Evolutionary conservation across 2,888 invertebrate genomes (phyloP), one percentile per base, ranked within the genome.

Genomic region (Coleophora deauratella): DNA sequence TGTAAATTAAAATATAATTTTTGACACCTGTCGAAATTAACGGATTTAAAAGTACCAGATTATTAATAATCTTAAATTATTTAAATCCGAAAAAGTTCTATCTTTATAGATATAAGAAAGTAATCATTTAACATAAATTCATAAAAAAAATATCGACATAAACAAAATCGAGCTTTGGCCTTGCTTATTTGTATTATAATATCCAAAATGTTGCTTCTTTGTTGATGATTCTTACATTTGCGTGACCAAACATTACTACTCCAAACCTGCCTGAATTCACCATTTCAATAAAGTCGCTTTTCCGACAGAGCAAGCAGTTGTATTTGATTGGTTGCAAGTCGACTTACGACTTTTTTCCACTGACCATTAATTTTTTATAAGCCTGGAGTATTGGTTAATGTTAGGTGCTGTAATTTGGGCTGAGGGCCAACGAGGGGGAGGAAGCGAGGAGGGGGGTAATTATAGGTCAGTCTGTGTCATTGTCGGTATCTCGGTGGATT

Each of bases 401-500:
- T 74, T 61, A 61, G 68, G 62, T 59, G 66, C 59, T 57, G 79
- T 82, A 82, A 84, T 84, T 84, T 81, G 57, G 74, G 65, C 49
- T 46, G 45, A 3, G 21, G 21, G 6, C 6, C 3, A 21, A 21
- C 3, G 6, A 21, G 53, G 47, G 58, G 55, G 53, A 55, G 44
- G 61, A 57, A 58, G 60, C 55, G 58, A 56, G 62, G 58, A 57
- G 59, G 55, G 63, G 65, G 75, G 79, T 82, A 85, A 82, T 85
- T 79, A 80, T 67, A 73, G 77, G 70, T 66, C 67, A 68, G 64
- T 54, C 69, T 75, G 77, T 84, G 84, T 85, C 84, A 84, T 84
- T 85, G 82, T 68, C 74, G 74, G 75, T 65, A 65, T 64, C 62
- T 66, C 61, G 59, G 59, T 64, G 68, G 66, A 56, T 51, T 67